Conservation (phyloP, 2,113 vertebrate genomes). For the Agelaius tricolor region DNA sequence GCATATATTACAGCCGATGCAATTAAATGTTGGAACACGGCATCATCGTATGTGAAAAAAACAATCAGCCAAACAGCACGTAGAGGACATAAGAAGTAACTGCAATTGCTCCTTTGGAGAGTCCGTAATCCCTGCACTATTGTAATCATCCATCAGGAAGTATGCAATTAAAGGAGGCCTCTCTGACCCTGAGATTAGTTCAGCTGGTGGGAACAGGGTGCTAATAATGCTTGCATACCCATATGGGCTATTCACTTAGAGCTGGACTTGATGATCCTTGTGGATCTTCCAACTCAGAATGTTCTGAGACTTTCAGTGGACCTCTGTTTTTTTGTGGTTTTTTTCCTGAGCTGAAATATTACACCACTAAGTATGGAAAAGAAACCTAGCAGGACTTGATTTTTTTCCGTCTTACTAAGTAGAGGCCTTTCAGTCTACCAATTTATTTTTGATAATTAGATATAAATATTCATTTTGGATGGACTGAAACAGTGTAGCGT, state of each 20-base stretch:
- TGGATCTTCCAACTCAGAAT: neutral
- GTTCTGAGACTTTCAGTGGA: neutral
- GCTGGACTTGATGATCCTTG: neutral
- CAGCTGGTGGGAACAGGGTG: neutral
- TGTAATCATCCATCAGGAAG: neutral
- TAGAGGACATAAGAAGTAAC: neutral
- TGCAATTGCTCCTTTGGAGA: neutral
- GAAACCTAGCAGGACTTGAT: neutral
- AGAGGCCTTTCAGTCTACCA: neutral
- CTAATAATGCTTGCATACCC: neutral
- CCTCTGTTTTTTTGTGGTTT: accelerated
- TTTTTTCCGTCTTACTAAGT: neutral
- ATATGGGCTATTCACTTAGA: neutral
- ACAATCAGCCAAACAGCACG: neutral
- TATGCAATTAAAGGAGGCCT: neutral
- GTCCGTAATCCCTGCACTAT: neutral
- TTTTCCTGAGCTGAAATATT: neutral
- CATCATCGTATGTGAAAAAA: neutral
- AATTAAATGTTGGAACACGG: neutral
- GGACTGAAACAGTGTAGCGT: neutral
- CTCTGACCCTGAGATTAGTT: neutral
- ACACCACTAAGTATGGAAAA: neutral
- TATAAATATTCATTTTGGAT: neutral
- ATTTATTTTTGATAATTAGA: neutral
- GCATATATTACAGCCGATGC: neutral